Evolutionary conservation across 2,888 invertebrate genomes (phyloP), one percentile per base, ranked within the genome.

Genomic region (Octodonta nipae): DNA sequence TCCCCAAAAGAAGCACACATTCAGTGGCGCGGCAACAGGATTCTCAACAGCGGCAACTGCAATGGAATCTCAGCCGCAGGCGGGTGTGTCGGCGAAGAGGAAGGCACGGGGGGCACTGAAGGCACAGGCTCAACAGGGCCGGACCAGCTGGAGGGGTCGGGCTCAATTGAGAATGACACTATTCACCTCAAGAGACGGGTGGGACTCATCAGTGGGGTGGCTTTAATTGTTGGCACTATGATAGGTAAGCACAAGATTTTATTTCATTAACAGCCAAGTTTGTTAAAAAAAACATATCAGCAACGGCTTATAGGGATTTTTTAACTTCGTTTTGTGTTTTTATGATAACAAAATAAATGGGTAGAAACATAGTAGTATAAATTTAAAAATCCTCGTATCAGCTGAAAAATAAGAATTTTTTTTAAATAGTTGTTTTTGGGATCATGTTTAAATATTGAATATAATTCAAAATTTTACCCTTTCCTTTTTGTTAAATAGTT

Each of bases 131-230:
- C 65, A 68, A 66, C 67, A 69, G 70, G 71, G 70, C 68, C 70
- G 58, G 47, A 72, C 33, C 66, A 71, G 64, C 46, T 71, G 71
- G 56, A 84, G 87, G 78, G 87, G 83, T 66, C 80, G 81, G 80
- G 78, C 82, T 68, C 87, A 88, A 73, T 80, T 85, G 70, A 77
- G 87, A 78, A 86, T 81, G 83, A 88, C 86, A 68, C 84, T 88
- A 76, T 91, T 89, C 85, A 88, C 86, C 87, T 89, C 86, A 81
- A 89, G 87, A 88, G 89, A 83, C 85, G 87, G 82, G 85, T 93
- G 79, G 91, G 92, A 78, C 86, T 92, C 78, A 71, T 91, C 80
- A 89, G 89, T 81, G 92, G 92, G 79, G 87, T 88, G 77, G 89
- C 91, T 79, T 78, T 93, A 80, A 93, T 92, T 71, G 91, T 92